Evolutionary conservation across 2,888 invertebrate species (phyloP).

Genomic region (Nymphalis c-album): DNA sequence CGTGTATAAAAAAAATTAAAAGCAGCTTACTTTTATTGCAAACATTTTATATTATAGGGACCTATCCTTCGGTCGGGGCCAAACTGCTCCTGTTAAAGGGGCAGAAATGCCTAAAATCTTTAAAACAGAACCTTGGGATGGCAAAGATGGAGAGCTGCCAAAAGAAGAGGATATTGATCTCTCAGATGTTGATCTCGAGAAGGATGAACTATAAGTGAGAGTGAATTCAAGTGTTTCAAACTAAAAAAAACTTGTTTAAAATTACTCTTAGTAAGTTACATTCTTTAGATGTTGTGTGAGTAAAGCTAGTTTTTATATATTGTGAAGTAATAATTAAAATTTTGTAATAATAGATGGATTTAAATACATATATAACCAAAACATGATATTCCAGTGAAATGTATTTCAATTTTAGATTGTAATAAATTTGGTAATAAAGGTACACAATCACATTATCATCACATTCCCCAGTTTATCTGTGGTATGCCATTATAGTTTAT

Average conservation of each 20-base stretch:
- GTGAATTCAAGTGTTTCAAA: conserved; percentile 20
- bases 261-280: not conserved
- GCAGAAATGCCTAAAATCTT: conserved; percentile 88
- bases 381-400: conserved; percentile 5
- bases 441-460: not conserved
- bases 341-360: not conserved
- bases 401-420: not conserved
- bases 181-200: conserved; percentile 92
- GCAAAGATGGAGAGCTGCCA: conserved; percentile 94
- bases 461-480: not conserved
- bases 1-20: not conserved
- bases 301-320: not conserved
- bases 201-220: conserved; percentile 85
- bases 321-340: not conserved
- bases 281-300: not conserved
- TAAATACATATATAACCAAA: not conserved
- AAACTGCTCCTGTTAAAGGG: conserved; percentile 92
- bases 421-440: not conserved
- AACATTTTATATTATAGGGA: conserved; percentile 80
- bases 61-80: conserved; percentile 95
- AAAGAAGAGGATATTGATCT: conserved; percentile 95
- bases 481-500: conserved; percentile 6
- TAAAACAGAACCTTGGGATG: conserved; percentile 92
- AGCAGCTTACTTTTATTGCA: not conserved
- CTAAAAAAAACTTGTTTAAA: not conserved